Percentiles rank a stretch among this genome's conserved stretches.
Conservation (phyloP, 2,888 invertebrate genomes). For the Beris morrisii region DNA sequence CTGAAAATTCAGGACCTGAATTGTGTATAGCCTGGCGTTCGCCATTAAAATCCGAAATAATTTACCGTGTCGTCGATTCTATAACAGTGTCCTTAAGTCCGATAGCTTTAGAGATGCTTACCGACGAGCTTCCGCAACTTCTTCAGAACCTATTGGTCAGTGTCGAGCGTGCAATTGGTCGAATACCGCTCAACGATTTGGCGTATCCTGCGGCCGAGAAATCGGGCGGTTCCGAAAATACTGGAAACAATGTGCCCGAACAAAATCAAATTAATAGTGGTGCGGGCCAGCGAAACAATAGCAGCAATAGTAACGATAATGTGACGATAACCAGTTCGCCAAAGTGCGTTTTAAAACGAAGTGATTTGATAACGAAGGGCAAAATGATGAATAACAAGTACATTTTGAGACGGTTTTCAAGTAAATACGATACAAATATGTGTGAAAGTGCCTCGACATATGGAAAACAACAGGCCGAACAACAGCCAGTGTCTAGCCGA, state of each 20-base stretch:
- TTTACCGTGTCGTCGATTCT: constrained; percentile 51
- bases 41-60: constrained; percentile 44
- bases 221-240: constrained; percentile 42
- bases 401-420: constrained; percentile 53
- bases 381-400: constrained; percentile 55
- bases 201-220: constrained; percentile 63
- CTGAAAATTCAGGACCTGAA: constrained; percentile 43
- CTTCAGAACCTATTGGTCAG: constrained; percentile 68
- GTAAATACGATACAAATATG: constrained; percentile 50
- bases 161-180: constrained; percentile 69
- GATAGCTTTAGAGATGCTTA: constrained; percentile 54
- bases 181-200: constrained; percentile 67
- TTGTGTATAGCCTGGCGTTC: constrained; percentile 53
- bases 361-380: constrained; percentile 57
- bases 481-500: constrained; percentile 52
- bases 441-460: constrained; percentile 49
- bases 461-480: constrained; percentile 45
- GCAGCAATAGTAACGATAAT: constrained; percentile 38
- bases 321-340: constrained; percentile 55
- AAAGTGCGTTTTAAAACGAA: constrained; percentile 55
- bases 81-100: constrained; percentile 49
- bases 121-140: constrained; percentile 63
- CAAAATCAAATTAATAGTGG: constrained; percentile 4
- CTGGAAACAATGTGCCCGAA: neutral
- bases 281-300: constrained; percentile 33